Evolutionary conservation across 2,797 vertebrate species (phyloP).

Genomic region (Brachyalestes nurse): DNA sequence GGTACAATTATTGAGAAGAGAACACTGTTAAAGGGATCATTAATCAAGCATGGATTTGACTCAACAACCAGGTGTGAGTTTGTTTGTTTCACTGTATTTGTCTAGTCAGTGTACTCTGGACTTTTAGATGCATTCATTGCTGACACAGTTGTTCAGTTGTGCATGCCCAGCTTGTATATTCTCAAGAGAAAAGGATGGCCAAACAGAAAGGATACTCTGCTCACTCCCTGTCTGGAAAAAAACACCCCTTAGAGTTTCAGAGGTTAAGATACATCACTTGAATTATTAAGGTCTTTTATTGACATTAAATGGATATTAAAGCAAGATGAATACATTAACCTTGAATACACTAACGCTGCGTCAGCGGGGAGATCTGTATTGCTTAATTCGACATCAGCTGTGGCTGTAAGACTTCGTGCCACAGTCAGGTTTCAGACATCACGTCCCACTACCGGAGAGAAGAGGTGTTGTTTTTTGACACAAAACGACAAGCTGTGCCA

Average conservation of each 20-base stretch:
- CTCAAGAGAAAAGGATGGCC: too few relatives aligned
- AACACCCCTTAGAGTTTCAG: background rate
- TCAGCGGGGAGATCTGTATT: background rate
- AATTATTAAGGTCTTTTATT: background rate
- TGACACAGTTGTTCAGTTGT: too few relatives aligned
- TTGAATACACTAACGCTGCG: background rate
- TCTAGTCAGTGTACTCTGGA: too few relatives aligned
- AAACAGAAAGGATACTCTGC: too few relatives aligned
- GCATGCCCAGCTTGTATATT: too few relatives aligned
- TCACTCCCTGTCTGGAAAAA: too few relatives aligned
- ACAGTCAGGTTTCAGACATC: constrained; percentile 41
- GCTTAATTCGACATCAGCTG: background rate
- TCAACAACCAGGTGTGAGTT: too few relatives aligned
- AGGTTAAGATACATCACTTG: background rate
- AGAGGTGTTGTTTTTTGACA: constrained; percentile 56
- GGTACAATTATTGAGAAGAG: too few relatives aligned
- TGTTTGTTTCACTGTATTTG: too few relatives aligned
- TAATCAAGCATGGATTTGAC: too few relatives aligned
- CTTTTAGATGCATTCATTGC: too few relatives aligned
- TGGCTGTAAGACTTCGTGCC: background rate
- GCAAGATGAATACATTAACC: constrained; percentile 2
- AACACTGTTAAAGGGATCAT: too few relatives aligned
- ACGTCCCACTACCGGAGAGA: constrained; percentile 44
- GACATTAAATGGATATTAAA: background rate
- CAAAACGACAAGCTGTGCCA: constrained; percentile 55